Conservation (phyloP, 2,888 invertebrate genomes). For the Serripes groenlandicus region DNA sequence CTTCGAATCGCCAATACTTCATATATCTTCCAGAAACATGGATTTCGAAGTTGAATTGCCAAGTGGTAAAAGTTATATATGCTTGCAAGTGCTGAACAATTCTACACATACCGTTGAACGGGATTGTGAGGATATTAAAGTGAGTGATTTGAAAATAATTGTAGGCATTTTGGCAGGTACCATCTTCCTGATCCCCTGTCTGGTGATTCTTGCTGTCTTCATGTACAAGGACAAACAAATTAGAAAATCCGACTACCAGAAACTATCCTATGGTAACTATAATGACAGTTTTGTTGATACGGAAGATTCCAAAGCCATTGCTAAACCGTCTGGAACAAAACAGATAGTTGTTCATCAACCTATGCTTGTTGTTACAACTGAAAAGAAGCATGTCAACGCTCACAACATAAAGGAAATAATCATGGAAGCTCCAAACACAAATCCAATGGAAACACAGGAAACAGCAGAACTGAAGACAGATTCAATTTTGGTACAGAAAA, state of each 20-base stretch:
- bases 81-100: conserved; percentile 40
- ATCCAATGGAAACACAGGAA: neutral
- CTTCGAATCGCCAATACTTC: conserved; percentile 55
- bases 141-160: conserved; percentile 45
- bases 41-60: conserved; percentile 35
- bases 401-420: neutral
- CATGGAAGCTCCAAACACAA: neutral
- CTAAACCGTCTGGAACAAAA: neutral
- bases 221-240: conserved; percentile 51
- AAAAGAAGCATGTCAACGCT: neutral
- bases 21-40: conserved; percentile 30
- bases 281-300: neutral
- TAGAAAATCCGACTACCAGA: conserved; percentile 5
- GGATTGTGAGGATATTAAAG: conserved; percentile 39
- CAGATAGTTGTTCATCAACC: neutral
- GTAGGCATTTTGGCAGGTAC: conserved; percentile 62
- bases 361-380: neutral
- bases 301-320: too few species aligned
- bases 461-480: neutral
- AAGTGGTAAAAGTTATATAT: conserved; percentile 32
- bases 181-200: conserved; percentile 57
- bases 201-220: conserved; percentile 35
- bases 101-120: conserved; percentile 23
- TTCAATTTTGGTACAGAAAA: too few species aligned
- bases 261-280: neutral